Base-by-base conservation (phyloP, 23 tunicate genomes). In the Trididemnum nubilum region DNA sequence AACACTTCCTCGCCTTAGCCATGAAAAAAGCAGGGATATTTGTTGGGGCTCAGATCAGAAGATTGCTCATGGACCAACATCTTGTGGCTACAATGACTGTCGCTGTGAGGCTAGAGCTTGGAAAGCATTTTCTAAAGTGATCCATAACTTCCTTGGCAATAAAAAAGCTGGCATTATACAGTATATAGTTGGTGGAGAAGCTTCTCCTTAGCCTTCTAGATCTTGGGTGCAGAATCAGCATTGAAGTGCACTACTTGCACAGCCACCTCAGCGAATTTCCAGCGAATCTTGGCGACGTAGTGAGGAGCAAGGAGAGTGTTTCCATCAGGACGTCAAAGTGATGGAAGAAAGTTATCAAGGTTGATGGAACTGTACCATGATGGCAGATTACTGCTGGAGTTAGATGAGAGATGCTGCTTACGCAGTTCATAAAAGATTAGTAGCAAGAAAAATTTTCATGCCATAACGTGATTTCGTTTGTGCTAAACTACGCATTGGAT, bases 51-150 rank as follows among this genome's bases (percentile, higher is more conserved):
- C 74, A 67, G 38, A 73, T 73, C 58, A 73, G 79, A 73, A 73
- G 32, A 59, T 73, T 73, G 79, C 59, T 38, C 58, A 73, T 24
- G 79, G 58, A 73, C 79, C 59, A 73, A 4, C 59, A 73, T 38
- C 38, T 73, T 24, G 59, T 73, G 79, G 38, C 79, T 73, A 9
- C 79, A 73, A 73, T 73, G 79, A 39, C 79, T 23, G 59, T 5
- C 79, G 33, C 30, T 73, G n/a, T n/a, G 79, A 73, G 79, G 79
- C 59, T 73, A 58, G 79, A 73, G 79, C 59, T 73, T 73, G 79
- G 79, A 73, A 73, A 19, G 79, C 79, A 73, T 73, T 73, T 73
- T n/a, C 79, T 39, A 73, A 73, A 19, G 79, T 36, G 79, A 26
- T 73, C 33, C 79, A 39, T 73, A 73, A 23, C 79, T 73, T 73